phyloP scores from a whole-genome alignment of 2,888 invertebrate species.

The Nyleta sp. region DNA sequence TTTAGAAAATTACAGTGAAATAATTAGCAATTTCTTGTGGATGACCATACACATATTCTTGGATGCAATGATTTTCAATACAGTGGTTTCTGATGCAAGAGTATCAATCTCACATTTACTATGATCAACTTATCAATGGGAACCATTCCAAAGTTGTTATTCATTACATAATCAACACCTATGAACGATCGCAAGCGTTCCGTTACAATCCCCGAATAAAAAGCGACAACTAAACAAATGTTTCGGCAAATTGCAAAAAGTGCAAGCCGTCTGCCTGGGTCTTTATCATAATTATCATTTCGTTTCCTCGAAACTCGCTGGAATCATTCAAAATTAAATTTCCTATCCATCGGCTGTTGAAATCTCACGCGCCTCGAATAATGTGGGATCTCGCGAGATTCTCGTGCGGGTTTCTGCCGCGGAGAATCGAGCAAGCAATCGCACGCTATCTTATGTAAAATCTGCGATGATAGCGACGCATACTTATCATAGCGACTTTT shows the following conservation, averaged over 20 bases:
- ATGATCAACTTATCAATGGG: no score
- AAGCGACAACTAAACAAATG: slow-evolving; percentile 13
- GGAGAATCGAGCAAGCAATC: slow-evolving; percentile 27
- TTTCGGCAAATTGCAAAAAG: slow-evolving; percentile 13
- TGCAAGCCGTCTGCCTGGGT: no score
- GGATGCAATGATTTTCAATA: no score
- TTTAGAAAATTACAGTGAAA: no score
- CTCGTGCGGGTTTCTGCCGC: slow-evolving; percentile 21
- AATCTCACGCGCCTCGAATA: slow-evolving; percentile 25
- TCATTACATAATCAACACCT: slow-evolving; percentile 62
- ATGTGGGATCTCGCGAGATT: slow-evolving; percentile 44
- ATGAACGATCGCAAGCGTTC: slow-evolving; percentile 29
- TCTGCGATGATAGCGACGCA: slow-evolving; percentile 4
- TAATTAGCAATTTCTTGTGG: no score
- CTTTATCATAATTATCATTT: no score
- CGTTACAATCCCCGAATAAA: slow-evolving; percentile 29
- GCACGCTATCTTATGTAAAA: slow-evolving; percentile 32
- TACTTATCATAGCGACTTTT: slow-evolving; percentile 26
- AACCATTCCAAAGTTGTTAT: no score
- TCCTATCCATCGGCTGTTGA: slow-evolving; percentile 6
- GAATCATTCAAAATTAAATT: no score
- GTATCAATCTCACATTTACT: no score
- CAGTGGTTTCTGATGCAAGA: no score
- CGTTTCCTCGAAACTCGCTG: no score
- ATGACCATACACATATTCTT: no score